Conservation (phyloP, 1,140 invertebrate species). For the Helicoverpa zea region DNA sequence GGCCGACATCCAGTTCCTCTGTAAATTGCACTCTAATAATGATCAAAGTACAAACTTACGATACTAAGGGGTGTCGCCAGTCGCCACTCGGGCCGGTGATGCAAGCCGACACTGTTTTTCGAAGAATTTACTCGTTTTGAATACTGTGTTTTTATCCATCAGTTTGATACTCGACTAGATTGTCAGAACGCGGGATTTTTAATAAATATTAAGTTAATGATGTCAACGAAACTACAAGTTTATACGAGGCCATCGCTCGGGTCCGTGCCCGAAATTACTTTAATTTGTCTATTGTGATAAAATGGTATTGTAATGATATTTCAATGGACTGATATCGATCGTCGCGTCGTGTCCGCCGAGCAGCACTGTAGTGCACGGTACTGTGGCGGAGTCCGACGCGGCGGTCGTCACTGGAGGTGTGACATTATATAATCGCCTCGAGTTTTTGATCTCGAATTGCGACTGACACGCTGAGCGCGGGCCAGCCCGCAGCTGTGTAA, state of each 20-base stretch:
- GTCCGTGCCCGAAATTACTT: slow-evolving; percentile 52
- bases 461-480: slow-evolving; percentile 65
- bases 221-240: slow-evolving; percentile 45
- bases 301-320: slow-evolving; percentile 61
- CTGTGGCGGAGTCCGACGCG: slow-evolving; percentile 1
- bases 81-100: slow-evolving; percentile 34
- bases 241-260: slow-evolving; percentile 62
- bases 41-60: slow-evolving; percentile 81
- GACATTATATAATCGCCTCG: slow-evolving; percentile 47
- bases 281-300: slow-evolving; percentile 66
- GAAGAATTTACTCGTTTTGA: slow-evolving; percentile 80
- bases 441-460: slow-evolving; percentile 80
- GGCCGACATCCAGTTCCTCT: slow-evolving; percentile 40
- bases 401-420: slow-evolving; percentile 42
- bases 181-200: slow-evolving; percentile 34
- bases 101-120: slow-evolving; percentile 62
- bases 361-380: neutral
- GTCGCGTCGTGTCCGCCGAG: neutral
- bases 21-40: slow-evolving; percentile 73
- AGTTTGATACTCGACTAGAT: slow-evolving; percentile 47
- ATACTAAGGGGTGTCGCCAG: slow-evolving; percentile 61
- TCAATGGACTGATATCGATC: slow-evolving; percentile 46
- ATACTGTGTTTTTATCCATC: slow-evolving; percentile 63
- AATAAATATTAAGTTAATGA: slow-evolving; percentile 45
- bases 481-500: slow-evolving; percentile 28